A percentile compares a stretch with the other conserved stretches of the same genome.
Evolutionary conservation across 2,113 vertebrate species (phyloP).

Genomic region (Chloroceryle aenea): DNA sequence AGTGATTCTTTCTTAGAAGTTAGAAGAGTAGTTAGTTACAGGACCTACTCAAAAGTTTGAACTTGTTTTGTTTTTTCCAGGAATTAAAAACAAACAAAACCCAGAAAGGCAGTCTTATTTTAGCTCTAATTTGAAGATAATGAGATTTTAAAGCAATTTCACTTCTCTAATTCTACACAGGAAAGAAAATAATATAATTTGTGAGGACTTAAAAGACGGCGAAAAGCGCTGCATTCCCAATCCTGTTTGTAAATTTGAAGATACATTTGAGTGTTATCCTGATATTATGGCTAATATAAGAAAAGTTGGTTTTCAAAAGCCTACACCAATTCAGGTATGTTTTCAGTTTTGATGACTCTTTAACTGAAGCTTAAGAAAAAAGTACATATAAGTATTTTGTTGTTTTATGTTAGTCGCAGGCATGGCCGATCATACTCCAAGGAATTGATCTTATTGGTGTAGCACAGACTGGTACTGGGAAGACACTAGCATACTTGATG

Average conservation of each 20-base stretch:
- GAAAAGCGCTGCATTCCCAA: conserved; percentile 86
- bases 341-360: neutral
- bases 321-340: conserved; percentile 96
- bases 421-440: conserved; percentile 91
- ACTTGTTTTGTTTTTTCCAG: neutral
- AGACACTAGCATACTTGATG: conserved; percentile 93
- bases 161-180: conserved; percentile 70
- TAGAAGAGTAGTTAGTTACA: neutral
- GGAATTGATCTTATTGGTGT: conserved; percentile 95
- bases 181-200: conserved; percentile 89
- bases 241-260: conserved; percentile 87
- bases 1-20: neutral
- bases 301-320: conserved; percentile 87
- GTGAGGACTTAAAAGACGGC: conserved; percentile 88
- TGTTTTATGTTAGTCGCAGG: conserved; percentile 85
- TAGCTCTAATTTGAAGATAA: neutral
- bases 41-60: neutral
- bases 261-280: conserved; percentile 87
- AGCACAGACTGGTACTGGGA: conserved; percentile 95
- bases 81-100: neutral
- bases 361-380: neutral
- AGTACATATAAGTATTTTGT: neutral
- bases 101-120: neutral
- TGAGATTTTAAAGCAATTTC: neutral
- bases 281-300: conserved; percentile 90